phyloP scores from a whole-genome alignment of 2,888 invertebrate genomes.

The Zaprionus obscuricornis region DNA sequence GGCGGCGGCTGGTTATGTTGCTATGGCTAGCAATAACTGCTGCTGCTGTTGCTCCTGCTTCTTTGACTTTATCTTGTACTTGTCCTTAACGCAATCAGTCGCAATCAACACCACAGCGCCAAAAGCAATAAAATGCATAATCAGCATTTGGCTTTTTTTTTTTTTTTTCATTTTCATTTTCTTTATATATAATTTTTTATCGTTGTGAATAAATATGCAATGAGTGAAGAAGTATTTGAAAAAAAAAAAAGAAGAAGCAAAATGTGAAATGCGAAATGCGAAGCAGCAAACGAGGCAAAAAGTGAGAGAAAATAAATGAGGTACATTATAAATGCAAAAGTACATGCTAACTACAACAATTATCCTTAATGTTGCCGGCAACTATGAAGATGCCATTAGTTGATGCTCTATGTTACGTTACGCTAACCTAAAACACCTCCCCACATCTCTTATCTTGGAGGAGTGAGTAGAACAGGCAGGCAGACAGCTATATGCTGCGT shows the following conservation, averaged over 20 bases:
- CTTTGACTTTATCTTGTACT: neutral
- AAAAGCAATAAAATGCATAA: slow-evolving; percentile 72
- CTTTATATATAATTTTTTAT: slow-evolving; percentile 52
- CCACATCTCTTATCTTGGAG: neutral
- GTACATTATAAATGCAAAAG: slow-evolving; percentile 78
- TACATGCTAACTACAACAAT: slow-evolving; percentile 77
- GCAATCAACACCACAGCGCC: slow-evolving; percentile 69
- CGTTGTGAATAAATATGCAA: slow-evolving; percentile 66
- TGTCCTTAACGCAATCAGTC: slow-evolving; percentile 59
- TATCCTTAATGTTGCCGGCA: slow-evolving; percentile 76
- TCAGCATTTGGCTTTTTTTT: slow-evolving; percentile 64
- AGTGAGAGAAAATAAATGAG: slow-evolving; percentile 68
- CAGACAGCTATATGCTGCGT: neutral
- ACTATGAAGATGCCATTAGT: slow-evolving; percentile 67
- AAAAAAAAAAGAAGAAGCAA: no score
- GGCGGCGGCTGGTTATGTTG: no score
- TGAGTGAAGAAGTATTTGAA: slow-evolving; percentile 44
- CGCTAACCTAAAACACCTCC: neutral
- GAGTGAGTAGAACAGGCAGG: no score
- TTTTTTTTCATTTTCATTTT: neutral
- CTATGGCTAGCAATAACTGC: no score
- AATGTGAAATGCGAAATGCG: slow-evolving; percentile 8
- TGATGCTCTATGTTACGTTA: slow-evolving; percentile 1
- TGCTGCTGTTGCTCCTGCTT: neutral
- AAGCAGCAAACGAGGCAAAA: slow-evolving; percentile 7